Percentiles rank a stretch among this genome's conserved stretches.
These are phyloP conservation scores for Drosophila imparisetae DNA, from an alignment of 2,888 invertebrate species.

Conservation along the genomic window DNA sequence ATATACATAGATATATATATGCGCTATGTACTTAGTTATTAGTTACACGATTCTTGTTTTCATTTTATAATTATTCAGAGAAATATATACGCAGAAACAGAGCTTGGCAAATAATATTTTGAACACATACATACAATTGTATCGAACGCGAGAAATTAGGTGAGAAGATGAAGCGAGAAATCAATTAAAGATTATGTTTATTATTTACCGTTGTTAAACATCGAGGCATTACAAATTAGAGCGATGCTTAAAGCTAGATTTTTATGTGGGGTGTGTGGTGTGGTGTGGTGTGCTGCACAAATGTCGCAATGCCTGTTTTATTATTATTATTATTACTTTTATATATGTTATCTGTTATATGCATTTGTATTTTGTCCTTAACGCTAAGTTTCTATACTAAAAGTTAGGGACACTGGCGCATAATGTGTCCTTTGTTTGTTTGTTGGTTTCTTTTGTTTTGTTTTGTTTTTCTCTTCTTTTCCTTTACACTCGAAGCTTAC, in stretches of 20 bases:
- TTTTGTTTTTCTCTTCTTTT: constrained; percentile 19
- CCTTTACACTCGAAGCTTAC: constrained; percentile 58
- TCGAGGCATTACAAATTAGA: constrained; percentile 51
- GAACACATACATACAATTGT: constrained; percentile 56
- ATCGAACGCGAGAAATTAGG: constrained; percentile 5
- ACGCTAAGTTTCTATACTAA: constrained; percentile 62
- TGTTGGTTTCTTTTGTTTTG: constrained; percentile 4
- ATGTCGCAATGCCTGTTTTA: constrained; percentile 24
- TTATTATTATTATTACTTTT: constrained; percentile 24
- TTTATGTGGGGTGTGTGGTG: constrained; percentile 9
- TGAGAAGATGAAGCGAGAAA: constrained; percentile 15
- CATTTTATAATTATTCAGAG: constrained; percentile 6
- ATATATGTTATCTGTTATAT: constrained; percentile 27
- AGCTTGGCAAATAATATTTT: constrained; percentile 47
- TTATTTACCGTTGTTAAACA: constrained; percentile 26
- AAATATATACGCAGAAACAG: constrained; percentile 32
- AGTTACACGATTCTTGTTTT: constrained; percentile 35
- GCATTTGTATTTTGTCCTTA: constrained; percentile 29
- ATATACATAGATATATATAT: constrained; percentile 15
- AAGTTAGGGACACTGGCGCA: constrained; percentile 71
- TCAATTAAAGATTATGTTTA: constrained; percentile 5
- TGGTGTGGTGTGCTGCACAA: constrained; percentile 30
- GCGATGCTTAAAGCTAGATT: constrained; percentile 67
- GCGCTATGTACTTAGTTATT: constrained; percentile 34
- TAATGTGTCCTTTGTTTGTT: constrained; percentile 57